phyloP scores from a whole-genome alignment of 2,888 invertebrate genomes.

The Calameuta filiformis region DNA sequence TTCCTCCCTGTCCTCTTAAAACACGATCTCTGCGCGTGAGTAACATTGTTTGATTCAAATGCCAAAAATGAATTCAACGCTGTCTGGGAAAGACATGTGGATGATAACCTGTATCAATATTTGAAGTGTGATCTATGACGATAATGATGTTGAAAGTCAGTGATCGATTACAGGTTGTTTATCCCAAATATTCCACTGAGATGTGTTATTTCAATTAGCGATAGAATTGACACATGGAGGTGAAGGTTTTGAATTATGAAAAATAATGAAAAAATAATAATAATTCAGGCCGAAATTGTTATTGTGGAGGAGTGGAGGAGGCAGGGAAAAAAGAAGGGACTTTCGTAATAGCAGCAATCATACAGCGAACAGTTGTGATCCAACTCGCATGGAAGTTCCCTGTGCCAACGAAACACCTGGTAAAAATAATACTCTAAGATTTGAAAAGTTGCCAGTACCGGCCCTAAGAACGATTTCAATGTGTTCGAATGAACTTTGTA shows the following conservation, averaged over 20 bases:
- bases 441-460: neutral
- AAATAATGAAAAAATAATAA: too few relatives aligned
- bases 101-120: neutral
- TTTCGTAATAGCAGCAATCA: neutral
- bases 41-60: neutral
- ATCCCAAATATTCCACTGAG: neutral
- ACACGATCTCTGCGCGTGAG: neutral
- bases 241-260: neutral
- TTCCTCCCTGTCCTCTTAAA: neutral
- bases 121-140: neutral
- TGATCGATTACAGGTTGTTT: neutral
- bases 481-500: neutral
- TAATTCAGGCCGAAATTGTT: neutral
- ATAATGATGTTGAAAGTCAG: neutral
- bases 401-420: neutral
- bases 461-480: neutral
- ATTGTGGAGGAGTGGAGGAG: neutral
- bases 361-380: neutral
- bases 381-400: neutral
- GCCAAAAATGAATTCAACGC: neutral
- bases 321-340: neutral
- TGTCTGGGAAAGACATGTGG: neutral
- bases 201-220: neutral
- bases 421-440: neutral
- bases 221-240: neutral